phyloP scores from a whole-genome alignment of 2,113 vertebrate species.

The Prunella himalayana region DNA sequence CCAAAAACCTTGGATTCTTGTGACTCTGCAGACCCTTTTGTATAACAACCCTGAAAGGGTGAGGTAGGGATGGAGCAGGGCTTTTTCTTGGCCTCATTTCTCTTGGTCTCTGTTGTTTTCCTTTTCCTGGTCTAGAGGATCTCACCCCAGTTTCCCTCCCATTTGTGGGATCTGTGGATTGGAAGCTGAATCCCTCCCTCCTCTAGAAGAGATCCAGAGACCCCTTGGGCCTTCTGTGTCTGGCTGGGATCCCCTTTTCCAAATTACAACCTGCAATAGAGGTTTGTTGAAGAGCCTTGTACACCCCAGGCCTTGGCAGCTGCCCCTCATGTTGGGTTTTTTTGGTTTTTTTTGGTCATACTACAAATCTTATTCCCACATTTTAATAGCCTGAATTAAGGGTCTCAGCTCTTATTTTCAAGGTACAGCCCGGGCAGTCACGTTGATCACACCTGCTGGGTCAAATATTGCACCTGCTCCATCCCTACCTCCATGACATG shows the following conservation, averaged over 20 bases:
- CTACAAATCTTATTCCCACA: neutral
- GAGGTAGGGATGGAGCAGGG: neutral
- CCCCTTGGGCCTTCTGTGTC: neutral
- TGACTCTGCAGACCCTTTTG: neutral
- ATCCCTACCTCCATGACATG: neutral
- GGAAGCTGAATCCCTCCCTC: neutral
- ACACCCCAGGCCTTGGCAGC: neutral
- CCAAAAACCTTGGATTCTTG: neutral
- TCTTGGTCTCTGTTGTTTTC: neutral
- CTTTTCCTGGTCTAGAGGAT: neutral
- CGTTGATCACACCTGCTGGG: neutral
- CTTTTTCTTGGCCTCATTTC: neutral
- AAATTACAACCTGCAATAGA: neutral
- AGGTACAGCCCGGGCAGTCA: neutral
- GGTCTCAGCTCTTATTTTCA: neutral
- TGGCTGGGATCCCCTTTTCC: neutral
- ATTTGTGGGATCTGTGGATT: neutral
- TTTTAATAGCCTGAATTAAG: neutral
- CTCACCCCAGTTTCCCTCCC: fast-evolving
- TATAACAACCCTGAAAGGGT: neutral
- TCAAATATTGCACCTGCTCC: neutral
- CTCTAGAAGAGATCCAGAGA: neutral
- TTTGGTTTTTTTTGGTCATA: neutral
- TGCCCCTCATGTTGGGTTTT: neutral
- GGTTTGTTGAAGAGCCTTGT: fast-evolving